phyloP scores from a whole-genome alignment of 2,113 vertebrate genomes.

The Girardinichthys multiradiatus region DNA sequence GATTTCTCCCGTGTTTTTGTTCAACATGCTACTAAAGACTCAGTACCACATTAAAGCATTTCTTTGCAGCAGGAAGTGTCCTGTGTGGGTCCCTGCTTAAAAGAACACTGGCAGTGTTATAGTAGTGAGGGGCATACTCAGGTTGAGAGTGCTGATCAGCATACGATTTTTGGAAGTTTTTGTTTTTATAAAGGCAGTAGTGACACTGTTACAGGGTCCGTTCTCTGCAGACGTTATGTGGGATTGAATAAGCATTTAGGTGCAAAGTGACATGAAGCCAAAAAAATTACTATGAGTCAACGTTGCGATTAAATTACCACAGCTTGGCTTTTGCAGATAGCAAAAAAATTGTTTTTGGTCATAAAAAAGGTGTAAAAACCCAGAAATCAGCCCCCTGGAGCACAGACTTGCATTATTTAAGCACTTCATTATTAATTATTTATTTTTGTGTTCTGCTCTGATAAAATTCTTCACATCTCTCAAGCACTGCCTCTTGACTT shows the following conservation, averaged over 20 bases:
- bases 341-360: constrained; percentile 8
- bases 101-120: constrained; percentile 29
- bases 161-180: neutral
- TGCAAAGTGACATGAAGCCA: neutral
- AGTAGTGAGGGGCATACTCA: constrained; percentile 43
- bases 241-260: neutral
- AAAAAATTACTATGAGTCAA: constrained; percentile 1
- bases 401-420: constrained; percentile 54
- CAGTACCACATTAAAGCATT: constrained; percentile 61
- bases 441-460: constrained; percentile 55
- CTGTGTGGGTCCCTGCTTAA: constrained; percentile 50
- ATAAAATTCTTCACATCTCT: constrained; percentile 44
- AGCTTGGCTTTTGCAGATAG: constrained; percentile 30
- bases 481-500: constrained; percentile 28
- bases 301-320: constrained; percentile 6
- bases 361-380: constrained; percentile 48
- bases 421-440: constrained; percentile 53
- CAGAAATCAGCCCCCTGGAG: constrained; percentile 27
- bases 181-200: neutral
- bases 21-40: constrained; percentile 50
- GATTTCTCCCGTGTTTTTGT: constrained; percentile 60
- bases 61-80: constrained; percentile 47
- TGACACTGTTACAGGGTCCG: neutral
- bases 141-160: constrained; percentile 23
- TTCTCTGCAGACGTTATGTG: constrained; percentile 9